phyloP scores from a whole-genome alignment of 2,888 invertebrate genomes.

The Drosophila hamatofila region DNA sequence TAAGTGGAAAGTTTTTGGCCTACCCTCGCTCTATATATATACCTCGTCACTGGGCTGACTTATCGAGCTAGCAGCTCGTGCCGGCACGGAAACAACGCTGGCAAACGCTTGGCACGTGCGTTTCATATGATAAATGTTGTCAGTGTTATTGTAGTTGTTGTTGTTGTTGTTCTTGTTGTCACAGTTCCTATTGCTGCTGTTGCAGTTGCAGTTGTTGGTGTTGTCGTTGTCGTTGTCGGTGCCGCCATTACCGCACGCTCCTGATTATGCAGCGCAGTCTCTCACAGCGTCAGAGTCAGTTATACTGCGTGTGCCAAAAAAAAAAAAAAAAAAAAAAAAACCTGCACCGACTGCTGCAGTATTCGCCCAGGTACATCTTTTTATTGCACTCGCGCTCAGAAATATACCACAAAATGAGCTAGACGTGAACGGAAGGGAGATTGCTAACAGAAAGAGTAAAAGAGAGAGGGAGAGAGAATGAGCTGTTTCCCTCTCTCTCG shows the following conservation, averaged over 20 bases:
- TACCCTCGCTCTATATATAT: constrained; percentile 30
- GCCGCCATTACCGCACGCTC: constrained; percentile 43
- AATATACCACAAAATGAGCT: constrained; percentile 62
- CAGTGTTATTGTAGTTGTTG: constrained; percentile 39
- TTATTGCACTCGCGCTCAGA: constrained; percentile 70
- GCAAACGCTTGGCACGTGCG: constrained; percentile 78
- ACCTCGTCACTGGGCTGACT: constrained; percentile 35
- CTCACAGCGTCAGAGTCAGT: constrained; percentile 37
- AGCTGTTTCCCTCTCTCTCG: neutral
- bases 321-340: constrained; percentile 76
- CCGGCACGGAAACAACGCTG: constrained; percentile 59
- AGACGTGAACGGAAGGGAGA: constrained; percentile 6
- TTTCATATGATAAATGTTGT: constrained; percentile 77
- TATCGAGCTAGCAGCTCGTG: constrained; percentile 51
- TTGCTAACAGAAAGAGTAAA: too few relatives aligned
- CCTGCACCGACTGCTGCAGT: constrained; percentile 63
- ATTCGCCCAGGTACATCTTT: constrained; percentile 62
- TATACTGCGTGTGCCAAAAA: constrained; percentile 57
- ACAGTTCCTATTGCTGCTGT: neutral
- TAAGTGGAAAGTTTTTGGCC: neutral
- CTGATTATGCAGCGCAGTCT: constrained; percentile 72
- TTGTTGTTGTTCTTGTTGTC: neutral
- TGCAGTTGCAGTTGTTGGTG: constrained; percentile 6
- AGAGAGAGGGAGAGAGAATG: neutral
- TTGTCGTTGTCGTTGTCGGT: constrained; percentile 36